Evolutionary conservation across 2,888 invertebrate genomes (phyloP).

Genomic region (Ptychoptera contaminata): DNA sequence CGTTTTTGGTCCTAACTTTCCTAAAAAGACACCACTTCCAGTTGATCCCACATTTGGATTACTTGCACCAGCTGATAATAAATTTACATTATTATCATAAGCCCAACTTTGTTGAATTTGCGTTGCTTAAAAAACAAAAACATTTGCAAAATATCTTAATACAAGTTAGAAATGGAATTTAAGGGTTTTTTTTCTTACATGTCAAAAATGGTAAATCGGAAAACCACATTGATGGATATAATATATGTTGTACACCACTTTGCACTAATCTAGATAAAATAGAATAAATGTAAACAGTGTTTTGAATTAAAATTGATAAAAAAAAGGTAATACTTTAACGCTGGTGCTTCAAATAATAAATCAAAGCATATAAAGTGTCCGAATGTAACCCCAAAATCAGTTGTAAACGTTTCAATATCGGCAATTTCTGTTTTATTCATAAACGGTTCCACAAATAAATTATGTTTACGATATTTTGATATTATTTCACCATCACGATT

Average conservation of each 20-base stretch:
- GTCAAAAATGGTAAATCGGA: conserved; percentile 56
- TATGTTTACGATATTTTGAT: conserved; percentile 31
- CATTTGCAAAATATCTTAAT: background rate
- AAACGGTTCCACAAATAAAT: conserved; percentile 21
- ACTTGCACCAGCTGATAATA: conserved; percentile 46
- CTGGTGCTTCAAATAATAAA: conserved; percentile 37
- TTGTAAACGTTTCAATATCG: conserved; percentile 32
- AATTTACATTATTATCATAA: conserved; percentile 37
- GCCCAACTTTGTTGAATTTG: conserved; percentile 47
- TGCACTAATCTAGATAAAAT: conserved; percentile 8
- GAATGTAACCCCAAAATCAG: conserved; percentile 41
- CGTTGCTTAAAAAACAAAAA: conserved; percentile 22
- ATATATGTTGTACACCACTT: no score
- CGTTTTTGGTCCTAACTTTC: conserved; percentile 18
- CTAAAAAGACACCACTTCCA: conserved; percentile 46
- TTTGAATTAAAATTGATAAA: conserved; percentile 15
- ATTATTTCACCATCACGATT: conserved; percentile 46
- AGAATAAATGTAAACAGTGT: no score
- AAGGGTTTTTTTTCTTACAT: conserved; percentile 18
- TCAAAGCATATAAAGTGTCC: conserved; percentile 50
- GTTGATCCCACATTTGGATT: conserved; percentile 33
- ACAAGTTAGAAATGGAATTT: no score
- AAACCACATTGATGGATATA: conserved; percentile 34
- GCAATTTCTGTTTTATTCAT: conserved; percentile 23
- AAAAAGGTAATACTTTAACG: conserved; percentile 20